These are phyloP conservation scores for Leptestheria dahalacensis DNA, from an alignment of 1,140 invertebrate species.

Conservation along the genomic window DNA sequence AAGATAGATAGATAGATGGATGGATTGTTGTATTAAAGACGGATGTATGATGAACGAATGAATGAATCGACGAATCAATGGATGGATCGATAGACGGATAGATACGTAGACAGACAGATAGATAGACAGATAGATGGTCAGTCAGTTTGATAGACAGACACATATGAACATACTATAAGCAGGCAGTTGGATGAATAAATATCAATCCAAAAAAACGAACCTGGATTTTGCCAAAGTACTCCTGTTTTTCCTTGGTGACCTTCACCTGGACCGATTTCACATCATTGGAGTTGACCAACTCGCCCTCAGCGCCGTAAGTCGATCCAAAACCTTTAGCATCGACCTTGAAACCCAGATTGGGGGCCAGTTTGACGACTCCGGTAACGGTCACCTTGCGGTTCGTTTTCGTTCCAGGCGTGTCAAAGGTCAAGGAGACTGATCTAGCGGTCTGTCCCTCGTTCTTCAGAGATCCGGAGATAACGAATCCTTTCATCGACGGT, in stretches of 20 bases:
- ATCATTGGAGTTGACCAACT: constrained; percentile 27
- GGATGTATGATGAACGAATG: too few relatives aligned
- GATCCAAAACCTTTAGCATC: neutral
- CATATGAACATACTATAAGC: too few relatives aligned
- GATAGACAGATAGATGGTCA: too few relatives aligned
- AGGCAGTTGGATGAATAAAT: too few relatives aligned
- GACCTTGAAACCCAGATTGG: constrained; percentile 34
- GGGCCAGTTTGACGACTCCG: constrained; percentile 22
- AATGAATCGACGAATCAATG: too few relatives aligned
- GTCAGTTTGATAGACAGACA: too few relatives aligned
- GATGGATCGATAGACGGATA: too few relatives aligned
- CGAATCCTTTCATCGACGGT: constrained; percentile 36
- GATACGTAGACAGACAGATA: too few relatives aligned
- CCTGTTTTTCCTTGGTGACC: constrained; percentile 37
- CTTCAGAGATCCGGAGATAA: constrained; percentile 33
- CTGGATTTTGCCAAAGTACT: constrained; percentile 37
- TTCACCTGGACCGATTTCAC: constrained; percentile 38
- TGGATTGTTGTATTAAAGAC: too few relatives aligned
- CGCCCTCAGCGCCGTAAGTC: constrained; percentile 17
- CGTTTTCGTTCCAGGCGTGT: constrained; percentile 47
- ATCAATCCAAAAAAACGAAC: too few relatives aligned
- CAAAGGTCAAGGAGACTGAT: constrained; percentile 44
- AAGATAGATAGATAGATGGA: too few relatives aligned
- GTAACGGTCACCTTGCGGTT: constrained; percentile 40
- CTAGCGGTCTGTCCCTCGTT: constrained; percentile 14